Evolutionary conservation across 1,140 invertebrate species (phyloP), one percentile per base, ranked within the genome.

Genomic region (Drosophila littoralis): DNA sequence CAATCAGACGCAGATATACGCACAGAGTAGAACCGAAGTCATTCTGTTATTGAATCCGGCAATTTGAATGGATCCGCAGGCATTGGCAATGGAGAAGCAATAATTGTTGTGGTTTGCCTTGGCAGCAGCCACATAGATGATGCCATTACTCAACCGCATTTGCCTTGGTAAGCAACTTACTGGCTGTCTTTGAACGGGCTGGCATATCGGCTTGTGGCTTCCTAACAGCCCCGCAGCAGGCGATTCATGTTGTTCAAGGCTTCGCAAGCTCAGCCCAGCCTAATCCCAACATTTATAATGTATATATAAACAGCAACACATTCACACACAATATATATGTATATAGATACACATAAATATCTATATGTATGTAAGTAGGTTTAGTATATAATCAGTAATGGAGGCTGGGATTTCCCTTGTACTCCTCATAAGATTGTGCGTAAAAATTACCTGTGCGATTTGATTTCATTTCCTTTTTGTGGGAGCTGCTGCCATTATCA

Each of bases 391-490:
- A 59, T 46, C 57, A 59, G 32, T 35, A 46, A 17, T 46, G 42
- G 28, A 36, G 42, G 32, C 42, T 17, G 32, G 42, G 28, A 59
- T 59, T 45, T 17, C 15, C 57, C 28, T 46, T 32, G 10, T 57
- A 35, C 17, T 22, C 43, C 28, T 8, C 35, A 40, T 8, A 33
- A 36, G 36, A 81, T 75, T 77, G 76, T 77, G 79, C 64, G 76
- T 77, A 89, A 76, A 79, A 88, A 88, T 88, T 88, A 89, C 83
- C 83, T 89, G 73, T 83, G 77, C 73, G 69, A 88, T 88, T 88
- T 88, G 76, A 88, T 83, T 89, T 89, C 73, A 89, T 80, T 88
- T 89, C 77, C 73, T 74, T 79, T 70, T 60, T 51, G 67, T 58
- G 48, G 46, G 33, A 61, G 42, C 32, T 15, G 58, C 48, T 55